Conservation (phyloP, 2,888 invertebrate genomes). For the Mythimna albipuncta region DNA sequence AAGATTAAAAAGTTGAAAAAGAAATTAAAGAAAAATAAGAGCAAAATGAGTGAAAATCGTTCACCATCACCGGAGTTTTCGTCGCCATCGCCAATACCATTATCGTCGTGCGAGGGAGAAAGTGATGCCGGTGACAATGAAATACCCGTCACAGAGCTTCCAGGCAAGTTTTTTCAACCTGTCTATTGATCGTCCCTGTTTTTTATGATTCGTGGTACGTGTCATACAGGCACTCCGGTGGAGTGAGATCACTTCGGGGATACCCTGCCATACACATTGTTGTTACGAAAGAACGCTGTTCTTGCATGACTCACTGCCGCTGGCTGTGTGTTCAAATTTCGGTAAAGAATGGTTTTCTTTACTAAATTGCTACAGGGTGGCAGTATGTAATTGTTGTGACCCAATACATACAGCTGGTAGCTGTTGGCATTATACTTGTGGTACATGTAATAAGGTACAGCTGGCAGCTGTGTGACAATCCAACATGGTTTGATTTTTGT, state of each 20-base stretch:
- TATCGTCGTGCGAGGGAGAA: constrained; percentile 2
- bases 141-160: constrained; percentile 5
- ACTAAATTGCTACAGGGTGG: too few species aligned
- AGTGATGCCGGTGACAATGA: not conserved
- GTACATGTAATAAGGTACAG: too few species aligned
- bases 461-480: too few species aligned
- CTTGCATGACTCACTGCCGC: too few species aligned
- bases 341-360: too few species aligned
- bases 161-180: not conserved
- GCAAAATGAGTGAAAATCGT: not conserved
- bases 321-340: too few species aligned
- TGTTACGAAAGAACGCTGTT: too few species aligned
- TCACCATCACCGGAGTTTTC: constrained; percentile 1
- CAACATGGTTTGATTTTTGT: too few species aligned
- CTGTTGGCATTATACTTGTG: too few species aligned
- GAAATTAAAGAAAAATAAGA: constrained; percentile 4
- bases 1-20: constrained; percentile 6
- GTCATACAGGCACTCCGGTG: constrained; percentile 18
- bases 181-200: not conserved
- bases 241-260: constrained; percentile 15
- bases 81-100: not conserved
- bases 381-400: too few species aligned
- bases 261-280: too few species aligned
- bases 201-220: constrained; percentile 15
- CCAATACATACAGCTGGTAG: too few species aligned